Base-by-base conservation (phyloP, 2,797 vertebrate species). In the Vireo griseus region DNA sequence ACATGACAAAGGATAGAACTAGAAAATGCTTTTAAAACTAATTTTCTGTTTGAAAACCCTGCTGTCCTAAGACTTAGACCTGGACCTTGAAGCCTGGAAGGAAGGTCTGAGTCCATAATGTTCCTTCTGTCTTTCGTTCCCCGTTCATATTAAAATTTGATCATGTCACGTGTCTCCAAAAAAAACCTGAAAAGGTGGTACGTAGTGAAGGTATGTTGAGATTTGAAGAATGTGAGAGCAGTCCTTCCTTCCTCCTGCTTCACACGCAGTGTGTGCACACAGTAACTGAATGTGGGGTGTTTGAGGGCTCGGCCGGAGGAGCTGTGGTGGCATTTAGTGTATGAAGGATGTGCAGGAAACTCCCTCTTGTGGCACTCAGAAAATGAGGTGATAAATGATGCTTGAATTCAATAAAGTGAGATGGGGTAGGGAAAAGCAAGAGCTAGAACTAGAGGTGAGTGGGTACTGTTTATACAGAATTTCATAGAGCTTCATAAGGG, bases 241-340 rank as follows among this genome's bases (percentile, higher is more conserved):
- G 4, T 21, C 24, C 14, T 65, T 75, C 26, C 42, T 31, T 29
- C 29, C 25, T 79, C 18, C 26, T 52, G 59, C 50, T 50, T 48
- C 31, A 11, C 4, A 1, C 8, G 6, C 35, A 31, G 37, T 13
- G 20, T 35, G 14, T 52, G 44, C 42, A 25, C 44, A 28, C 33
- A 59, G 65, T 42, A 63, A 25, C 37, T 4, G 2, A 54, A 22
- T 0, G 2, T 3, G 13, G 52, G 17, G 25, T 45, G 24, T 86
- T 31, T 13, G 62, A 22, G 51, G 47, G 25, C 48, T 61, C 0
- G 0, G 42, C 37, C 54, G 33, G 24, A 57, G 62, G 39, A 81
- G 54, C 77, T 54, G 2, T 37, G 63, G 22, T 54, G 52, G 47
- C 0, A 0, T 54, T 73, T 55, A 45, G 44, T 1, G 0, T 29